Evolutionary conservation across 30 jellyfish, hydroid and myxozoan genomes (phyloP), one percentile per base, ranked within the genome.

Genomic region (Cassiopea xamachana): DNA sequence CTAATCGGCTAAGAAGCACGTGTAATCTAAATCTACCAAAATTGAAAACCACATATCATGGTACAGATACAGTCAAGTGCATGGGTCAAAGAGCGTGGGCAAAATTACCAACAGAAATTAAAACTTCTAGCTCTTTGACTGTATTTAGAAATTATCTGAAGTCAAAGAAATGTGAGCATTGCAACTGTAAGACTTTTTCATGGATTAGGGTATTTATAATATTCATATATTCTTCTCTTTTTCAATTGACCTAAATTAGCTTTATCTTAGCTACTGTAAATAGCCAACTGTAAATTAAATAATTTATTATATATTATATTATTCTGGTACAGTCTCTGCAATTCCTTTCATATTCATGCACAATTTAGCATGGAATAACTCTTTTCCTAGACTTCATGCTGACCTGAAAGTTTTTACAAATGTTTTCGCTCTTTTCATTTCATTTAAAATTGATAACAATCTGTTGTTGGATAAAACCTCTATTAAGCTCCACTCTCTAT

Each of bases 41-140:
- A 71, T 51, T 71, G 80, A 71, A 55, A 15, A 71, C 80, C 55
- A 71, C 80, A 44, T 71, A 18, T 55, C 3, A 71, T 71, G 80
- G 80, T 7, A 15, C 55, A 71, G 80, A 71, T 71, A 71, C 50
- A 27, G 80, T 71, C n/a, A 71, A 55, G 80, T 71, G n/a, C 80
- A 71, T 71, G 80, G 80, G 80, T 71, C 80, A 71, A 17, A 71
- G 80, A 71, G 80, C 80, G 14, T 71, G 80, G 80, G 80, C 80
- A 71, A 71, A 71, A 44, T 71, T 71, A 71, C 50, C 51, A 71
- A 15, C 51, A 71, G 8, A 44, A 16, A 71, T 71, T 71, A 71
- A 71, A 19, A 71, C 80, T 71, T 71, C 51, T 10, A 71, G 80
- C 80, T 71, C 80, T 71, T 71, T 19, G 55, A 71, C 1, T 2